A percentile compares a stretch with the other conserved stretches of the same genome.
phyloP scores from a whole-genome alignment of 2,113 vertebrate genomes.

The Anas platyrhynchos region DNA sequence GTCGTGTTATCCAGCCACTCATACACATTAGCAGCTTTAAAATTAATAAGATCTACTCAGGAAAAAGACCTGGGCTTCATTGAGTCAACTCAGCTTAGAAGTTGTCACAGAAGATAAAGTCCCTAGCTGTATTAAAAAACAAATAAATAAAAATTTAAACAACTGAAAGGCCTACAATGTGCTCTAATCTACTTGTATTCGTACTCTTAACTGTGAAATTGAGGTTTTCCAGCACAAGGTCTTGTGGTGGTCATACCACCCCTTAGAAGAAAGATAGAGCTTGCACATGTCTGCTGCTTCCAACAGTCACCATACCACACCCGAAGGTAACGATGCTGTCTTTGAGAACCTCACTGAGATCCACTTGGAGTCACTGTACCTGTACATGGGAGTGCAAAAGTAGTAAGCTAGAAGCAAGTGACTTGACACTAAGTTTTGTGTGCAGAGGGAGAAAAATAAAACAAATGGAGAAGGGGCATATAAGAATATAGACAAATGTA shows the following conservation, averaged over 20 bases:
- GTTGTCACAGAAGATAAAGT: background rate
- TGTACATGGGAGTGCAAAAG: background rate
- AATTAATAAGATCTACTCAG: background rate
- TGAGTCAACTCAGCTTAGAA: background rate
- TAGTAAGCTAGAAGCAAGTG: background rate
- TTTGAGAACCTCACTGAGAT: background rate
- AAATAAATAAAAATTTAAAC: background rate
- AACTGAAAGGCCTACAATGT: background rate
- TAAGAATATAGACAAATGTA: background rate
- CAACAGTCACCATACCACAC: accelerated
- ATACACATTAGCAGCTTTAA: background rate
- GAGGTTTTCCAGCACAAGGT: background rate
- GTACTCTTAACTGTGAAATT: background rate
- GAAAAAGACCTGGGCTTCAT: background rate
- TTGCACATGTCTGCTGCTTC: background rate
- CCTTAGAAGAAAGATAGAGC: background rate
- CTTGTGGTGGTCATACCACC: background rate
- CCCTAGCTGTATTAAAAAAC: background rate
- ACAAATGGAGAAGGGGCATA: background rate
- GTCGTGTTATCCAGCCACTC: background rate
- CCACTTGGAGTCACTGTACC: background rate
- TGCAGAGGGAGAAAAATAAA: no score
- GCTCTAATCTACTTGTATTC: background rate
- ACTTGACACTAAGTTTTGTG: background rate
- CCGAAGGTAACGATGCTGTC: background rate